Conservation (phyloP, 2,113 vertebrate species). For the Paradisaea rubra region DNA sequence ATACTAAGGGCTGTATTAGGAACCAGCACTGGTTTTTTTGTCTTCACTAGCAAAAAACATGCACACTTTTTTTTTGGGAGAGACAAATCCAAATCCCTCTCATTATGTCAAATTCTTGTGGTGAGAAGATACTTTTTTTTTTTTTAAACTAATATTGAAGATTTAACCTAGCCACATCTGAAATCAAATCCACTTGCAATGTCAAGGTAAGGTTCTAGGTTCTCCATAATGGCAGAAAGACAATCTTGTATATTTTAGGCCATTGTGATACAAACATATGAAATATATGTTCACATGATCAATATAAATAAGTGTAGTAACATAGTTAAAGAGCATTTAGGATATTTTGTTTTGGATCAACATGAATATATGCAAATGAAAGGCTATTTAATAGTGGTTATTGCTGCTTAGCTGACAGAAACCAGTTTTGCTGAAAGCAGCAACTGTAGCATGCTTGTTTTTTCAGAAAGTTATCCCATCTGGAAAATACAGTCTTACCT, state of each 20-base stretch:
- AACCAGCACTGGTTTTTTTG: not conserved
- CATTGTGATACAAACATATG: not conserved
- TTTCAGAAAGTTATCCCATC: not conserved
- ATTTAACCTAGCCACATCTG: not conserved
- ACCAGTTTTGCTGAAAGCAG: not conserved
- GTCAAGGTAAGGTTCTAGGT: not conserved
- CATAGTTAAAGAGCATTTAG: not conserved
- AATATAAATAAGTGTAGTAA: not conserved
- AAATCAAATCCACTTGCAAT: not conserved
- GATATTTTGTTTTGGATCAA: not conserved
- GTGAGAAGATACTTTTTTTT: not conserved
- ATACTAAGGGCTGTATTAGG: not conserved
- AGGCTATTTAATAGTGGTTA: not conserved
- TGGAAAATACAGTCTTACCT: not conserved
- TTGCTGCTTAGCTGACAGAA: not conserved
- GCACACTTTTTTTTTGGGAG: not conserved
- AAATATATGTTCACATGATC: not conserved
- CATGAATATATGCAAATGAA: not conserved
- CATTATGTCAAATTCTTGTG: not conserved
- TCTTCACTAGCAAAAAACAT: not conserved
- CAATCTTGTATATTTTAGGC: not conserved
- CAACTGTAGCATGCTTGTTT: not conserved
- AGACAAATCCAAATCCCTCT: not conserved
- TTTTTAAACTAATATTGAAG: not conserved
- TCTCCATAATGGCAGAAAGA: not conserved